Percentiles rank a stretch among this genome's conserved stretches.
These are phyloP conservation scores for Malachius bipustulatus DNA, from an alignment of 2,888 invertebrate species.

Conservation along the genomic window DNA sequence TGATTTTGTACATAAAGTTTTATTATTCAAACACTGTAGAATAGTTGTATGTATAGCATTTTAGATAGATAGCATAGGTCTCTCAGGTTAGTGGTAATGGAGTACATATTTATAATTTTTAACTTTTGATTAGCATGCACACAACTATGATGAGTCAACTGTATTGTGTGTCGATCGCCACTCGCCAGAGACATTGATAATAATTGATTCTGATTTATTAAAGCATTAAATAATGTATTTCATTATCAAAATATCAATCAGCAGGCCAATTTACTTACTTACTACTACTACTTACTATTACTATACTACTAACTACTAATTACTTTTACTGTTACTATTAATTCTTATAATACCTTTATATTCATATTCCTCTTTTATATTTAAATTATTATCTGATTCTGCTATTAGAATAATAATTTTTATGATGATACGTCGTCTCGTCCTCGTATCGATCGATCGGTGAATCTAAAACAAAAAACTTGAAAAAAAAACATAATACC, in stretches of 20 bases:
- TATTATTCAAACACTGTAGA: slow-evolving; percentile 37
- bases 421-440: too few species aligned
- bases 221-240: slow-evolving; percentile 9
- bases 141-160: slow-evolving; percentile 37
- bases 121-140: slow-evolving; percentile 34
- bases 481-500: too few species aligned
- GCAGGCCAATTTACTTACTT: slow-evolving; percentile 30
- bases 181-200: slow-evolving; percentile 21
- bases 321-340: too few species aligned
- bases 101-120: slow-evolving; percentile 31
- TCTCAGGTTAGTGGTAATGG: slow-evolving; percentile 37
- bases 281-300: slow-evolving; percentile 22
- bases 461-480: too few species aligned
- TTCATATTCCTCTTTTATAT: too few species aligned
- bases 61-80: slow-evolving; percentile 38
- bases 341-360: too few species aligned
- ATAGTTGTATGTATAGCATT: slow-evolving; percentile 41
- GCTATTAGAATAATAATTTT: too few species aligned
- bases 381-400: too few species aligned
- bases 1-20: slow-evolving; percentile 38
- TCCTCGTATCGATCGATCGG: too few species aligned
- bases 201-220: slow-evolving; percentile 12
- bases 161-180: slow-evolving; percentile 37
- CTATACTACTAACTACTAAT: slow-evolving; percentile 16
- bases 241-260: slow-evolving; percentile 18